Evolutionary conservation across 2,888 invertebrate genomes (phyloP), one percentile per base, ranked within the genome.

Genomic region (Ellobium chinense): DNA sequence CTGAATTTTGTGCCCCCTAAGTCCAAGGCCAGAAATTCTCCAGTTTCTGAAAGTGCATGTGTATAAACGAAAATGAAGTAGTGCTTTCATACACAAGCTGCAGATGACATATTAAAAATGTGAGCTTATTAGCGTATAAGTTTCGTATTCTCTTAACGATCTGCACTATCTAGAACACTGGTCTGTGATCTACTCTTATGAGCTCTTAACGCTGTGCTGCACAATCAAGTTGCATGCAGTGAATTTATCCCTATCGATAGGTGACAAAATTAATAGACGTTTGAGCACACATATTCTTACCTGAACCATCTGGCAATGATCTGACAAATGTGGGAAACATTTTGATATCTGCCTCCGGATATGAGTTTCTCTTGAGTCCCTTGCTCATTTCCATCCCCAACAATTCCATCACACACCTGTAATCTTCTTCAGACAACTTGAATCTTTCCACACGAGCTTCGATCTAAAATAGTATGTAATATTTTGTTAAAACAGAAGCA

Each of bases 1-100:
- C 99, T 95, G 94, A 99, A 99, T 93, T 99, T 99, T 75, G 99
- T 99, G 79, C 99, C 99, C 77, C 99, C 99, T 91, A 99, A 95
- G 94, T 99, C 99, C 90, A 99, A 94, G 2, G 99, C 99, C 91
- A 99, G 94, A 93, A 98, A 99, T 94, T 97, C 97, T 83, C 99
- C 99, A 83, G 95, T 95, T 94, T 98, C 98, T 95, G 94, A 81
- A 94, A 94, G 90, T 46, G 29, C 18, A 60, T 62, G 31, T 56
- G 31, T 1, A 62, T 29, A 37, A 31, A 24, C n/a, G 21, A 18
- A 12, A 62, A 5, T 62, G 18, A 18, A 62, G 36, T 34, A 21
- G 24, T 14, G n/a, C n/a, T n/a, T n/a, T n/a, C n/a, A n/a, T n/a
- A n/a, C n/a, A n/a, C n/a, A n/a, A n/a, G n/a, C n/a, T n/a, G n/a